These are phyloP conservation scores for Prinia subflava DNA, from an alignment of 2,113 vertebrate genomes.

Conservation along the genomic window DNA sequence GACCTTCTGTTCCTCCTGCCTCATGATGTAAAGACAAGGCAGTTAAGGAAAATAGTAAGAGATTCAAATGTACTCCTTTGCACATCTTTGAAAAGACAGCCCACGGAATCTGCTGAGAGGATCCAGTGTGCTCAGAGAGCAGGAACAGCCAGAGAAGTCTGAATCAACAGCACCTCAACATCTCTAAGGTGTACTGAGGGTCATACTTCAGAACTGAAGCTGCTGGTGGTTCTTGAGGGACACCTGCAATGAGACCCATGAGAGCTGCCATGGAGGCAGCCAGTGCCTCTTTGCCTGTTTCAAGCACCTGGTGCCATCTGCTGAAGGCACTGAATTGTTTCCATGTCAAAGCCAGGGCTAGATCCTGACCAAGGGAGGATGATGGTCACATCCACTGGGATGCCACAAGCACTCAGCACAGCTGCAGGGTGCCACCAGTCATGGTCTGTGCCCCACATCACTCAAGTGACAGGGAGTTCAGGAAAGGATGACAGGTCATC, in stretches of 20 bases:
- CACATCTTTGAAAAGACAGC: not conserved
- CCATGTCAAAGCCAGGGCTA: not conserved
- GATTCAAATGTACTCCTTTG: not conserved
- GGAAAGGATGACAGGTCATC: not conserved
- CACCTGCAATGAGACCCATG: not conserved
- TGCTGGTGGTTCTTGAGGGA: not conserved
- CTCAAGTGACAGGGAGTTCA: not conserved
- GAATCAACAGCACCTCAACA: not conserved
- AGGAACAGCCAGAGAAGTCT: not conserved
- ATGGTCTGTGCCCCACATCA: rapidly evolving
- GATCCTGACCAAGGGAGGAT: not conserved
- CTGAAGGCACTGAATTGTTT: not conserved
- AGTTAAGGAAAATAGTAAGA: not conserved
- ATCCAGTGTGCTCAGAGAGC: rapidly evolving
- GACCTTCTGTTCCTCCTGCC: not conserved
- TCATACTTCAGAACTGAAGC: not conserved
- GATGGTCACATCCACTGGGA: not conserved
- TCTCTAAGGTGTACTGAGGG: not conserved
- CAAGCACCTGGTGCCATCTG: not conserved
- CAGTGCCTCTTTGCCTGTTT: not conserved
- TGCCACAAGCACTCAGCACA: not conserved
- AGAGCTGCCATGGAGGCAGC: not conserved
- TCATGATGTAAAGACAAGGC: not conserved
- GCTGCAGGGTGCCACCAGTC: rapidly evolving
- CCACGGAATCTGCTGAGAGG: not conserved